Evolutionary conservation across 1,140 invertebrate genomes (phyloP).

Genomic region (Sinella curviseta): DNA sequence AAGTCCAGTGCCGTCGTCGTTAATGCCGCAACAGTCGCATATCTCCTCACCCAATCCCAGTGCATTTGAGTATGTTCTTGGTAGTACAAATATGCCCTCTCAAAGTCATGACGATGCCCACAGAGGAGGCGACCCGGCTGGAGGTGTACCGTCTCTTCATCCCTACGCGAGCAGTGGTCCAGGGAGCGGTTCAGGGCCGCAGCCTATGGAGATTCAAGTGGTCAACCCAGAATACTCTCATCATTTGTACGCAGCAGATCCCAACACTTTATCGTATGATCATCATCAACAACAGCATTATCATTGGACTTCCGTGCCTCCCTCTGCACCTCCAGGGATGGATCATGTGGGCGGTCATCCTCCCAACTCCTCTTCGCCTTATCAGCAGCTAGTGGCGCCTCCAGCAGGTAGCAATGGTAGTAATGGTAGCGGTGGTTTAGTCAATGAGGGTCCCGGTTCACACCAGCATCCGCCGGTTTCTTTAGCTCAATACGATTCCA

Average conservation of each 20-base stretch:
- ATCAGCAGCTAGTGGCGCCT: conserved; percentile 17
- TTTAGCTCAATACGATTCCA: conserved; percentile 27
- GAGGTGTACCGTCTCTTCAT: not conserved
- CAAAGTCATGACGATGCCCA: conserved; percentile 10
- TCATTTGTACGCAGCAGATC: conserved; percentile 1
- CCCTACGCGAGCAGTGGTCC: not conserved
- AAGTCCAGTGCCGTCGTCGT: conserved; percentile 14
- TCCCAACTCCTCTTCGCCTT: not conserved
- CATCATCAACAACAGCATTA: conserved; percentile 34
- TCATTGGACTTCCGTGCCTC: conserved; percentile 35
- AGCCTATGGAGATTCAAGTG: conserved; percentile 15
- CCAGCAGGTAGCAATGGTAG: conserved; percentile 31
- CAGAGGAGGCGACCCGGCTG: conserved; percentile 16
- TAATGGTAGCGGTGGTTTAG: not conserved
- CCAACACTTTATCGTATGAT: not conserved
- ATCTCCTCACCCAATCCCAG: conserved; percentile 21
- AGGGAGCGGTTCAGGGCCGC: not conserved
- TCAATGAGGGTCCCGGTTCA: conserved; percentile 14
- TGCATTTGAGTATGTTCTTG: conserved; percentile 36
- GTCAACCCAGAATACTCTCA: conserved; percentile 14
- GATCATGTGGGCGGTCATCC: not conserved
- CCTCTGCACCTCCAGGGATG: not conserved
- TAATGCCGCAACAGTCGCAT: not conserved
- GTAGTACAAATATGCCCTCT: conserved; percentile 18
- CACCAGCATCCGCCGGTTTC: conserved; percentile 21